Evolutionary conservation across 2,113 vertebrate genomes (phyloP), one percentile per base, ranked within the genome.

Genomic region (Xyrauchen texanus): DNA sequence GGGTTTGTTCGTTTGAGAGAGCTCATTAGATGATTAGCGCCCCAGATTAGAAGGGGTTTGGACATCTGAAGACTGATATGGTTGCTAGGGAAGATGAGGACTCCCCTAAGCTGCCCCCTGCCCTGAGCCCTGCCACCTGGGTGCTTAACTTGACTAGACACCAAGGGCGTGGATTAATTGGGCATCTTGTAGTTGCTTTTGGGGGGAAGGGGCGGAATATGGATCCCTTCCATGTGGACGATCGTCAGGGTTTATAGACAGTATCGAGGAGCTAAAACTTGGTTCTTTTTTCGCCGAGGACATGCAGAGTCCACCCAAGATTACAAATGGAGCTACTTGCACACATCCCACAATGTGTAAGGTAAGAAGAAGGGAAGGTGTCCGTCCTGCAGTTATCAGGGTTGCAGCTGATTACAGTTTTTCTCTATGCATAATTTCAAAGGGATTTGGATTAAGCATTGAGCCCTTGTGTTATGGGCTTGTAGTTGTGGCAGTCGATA

Each of bases 141-240:
- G 81, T 77, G 84, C 45, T 91, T 91, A 87, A 90, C 85, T 85
- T 87, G 88, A 87, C 89, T 86, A 90, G 90, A 93, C 90, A 66
- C 78, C 47, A 81, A 85, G 83, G 82, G 55, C 57, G 68, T 81
- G 87, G 89, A 89, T 90, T 90, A 88, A 88, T 88, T 70, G 82
- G 52, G 78, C 83, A 69, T 85, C 80, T 67, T 58, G 49, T 77
- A 45, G 45, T 51, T 72, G 47, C 62, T 66, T 34, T 72, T 74
- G 60, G 49, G 8, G 67, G 3, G 64, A 4, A 64, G 81, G 21
- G 9, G 4, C 42, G 61, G 53, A 52, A 44, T 60, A 46, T 51
- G 21, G 58, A 74, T 7, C 12, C 44, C 71, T 16, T 74, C 71
- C 4, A 15, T 61, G 62, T 62, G 60, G 80, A 55, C 4, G 12